A percentile compares a stretch with the other conserved stretches of the same genome.
phyloP scores from a whole-genome alignment of 2,888 invertebrate genomes.

The Lamellibrachia satsuma region DNA sequence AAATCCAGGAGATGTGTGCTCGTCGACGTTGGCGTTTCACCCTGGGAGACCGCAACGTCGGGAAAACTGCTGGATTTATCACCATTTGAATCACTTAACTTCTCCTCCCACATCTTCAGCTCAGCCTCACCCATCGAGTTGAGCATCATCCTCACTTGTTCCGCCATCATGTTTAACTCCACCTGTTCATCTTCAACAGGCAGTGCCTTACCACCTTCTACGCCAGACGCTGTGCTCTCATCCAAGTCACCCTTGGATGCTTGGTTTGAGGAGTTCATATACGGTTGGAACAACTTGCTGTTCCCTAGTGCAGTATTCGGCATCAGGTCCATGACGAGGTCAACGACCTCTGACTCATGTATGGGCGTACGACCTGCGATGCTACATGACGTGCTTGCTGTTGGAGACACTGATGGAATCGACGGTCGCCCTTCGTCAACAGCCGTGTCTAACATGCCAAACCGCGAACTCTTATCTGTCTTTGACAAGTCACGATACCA shows the following conservation, averaged over 20 bases:
- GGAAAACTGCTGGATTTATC: neutral
- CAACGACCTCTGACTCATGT: slow-evolving; percentile 45
- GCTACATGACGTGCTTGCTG: neutral
- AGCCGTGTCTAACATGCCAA: slow-evolving; percentile 30
- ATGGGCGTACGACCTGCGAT: slow-evolving; percentile 31
- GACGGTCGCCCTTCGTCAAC: neutral
- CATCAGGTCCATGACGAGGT: slow-evolving; percentile 42
- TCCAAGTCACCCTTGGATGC: neutral
- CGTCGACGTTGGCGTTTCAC: neutral
- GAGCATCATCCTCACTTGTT: slow-evolving; percentile 38
- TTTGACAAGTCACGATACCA: slow-evolving; percentile 46
- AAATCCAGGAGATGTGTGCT: slow-evolving; percentile 36
- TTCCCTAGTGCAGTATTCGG: neutral
- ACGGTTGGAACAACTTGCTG: neutral
- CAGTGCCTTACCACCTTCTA: neutral
- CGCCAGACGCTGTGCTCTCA: neutral
- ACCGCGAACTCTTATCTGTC: slow-evolving; percentile 41
- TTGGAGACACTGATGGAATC: neutral
- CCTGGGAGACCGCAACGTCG: slow-evolving; percentile 1
- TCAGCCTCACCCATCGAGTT: slow-evolving; percentile 39
- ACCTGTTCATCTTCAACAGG: slow-evolving; percentile 23
- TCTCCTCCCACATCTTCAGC: slow-evolving; percentile 33
- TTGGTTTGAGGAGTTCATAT: neutral
- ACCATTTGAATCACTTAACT: slow-evolving; percentile 27
- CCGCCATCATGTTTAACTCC: slow-evolving; percentile 38